Base-by-base conservation (phyloP, 2,113 vertebrate genomes). In the Cacatua alba region DNA sequence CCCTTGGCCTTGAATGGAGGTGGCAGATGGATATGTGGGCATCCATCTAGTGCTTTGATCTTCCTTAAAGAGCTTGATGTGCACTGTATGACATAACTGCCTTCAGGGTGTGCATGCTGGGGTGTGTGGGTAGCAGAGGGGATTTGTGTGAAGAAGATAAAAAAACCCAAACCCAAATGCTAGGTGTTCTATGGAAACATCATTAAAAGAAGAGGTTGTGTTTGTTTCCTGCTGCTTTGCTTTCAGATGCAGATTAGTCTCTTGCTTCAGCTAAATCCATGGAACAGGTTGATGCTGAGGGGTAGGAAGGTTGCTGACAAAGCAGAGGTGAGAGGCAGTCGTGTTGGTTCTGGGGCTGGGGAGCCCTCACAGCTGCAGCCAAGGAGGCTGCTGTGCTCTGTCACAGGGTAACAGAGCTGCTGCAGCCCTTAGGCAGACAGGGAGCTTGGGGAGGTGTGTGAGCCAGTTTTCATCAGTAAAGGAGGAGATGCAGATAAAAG, bases 41-140 rank as follows among this genome's bases (percentile, higher is more conserved):
- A 44, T n/a, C 41, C 9, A 3, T 0, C 2, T 17, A 7, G 70
- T 24, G 33, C 48, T 49, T 19, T 28, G 13, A 12, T 28, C 26
- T 31, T 49, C 31, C 26, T 33, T 7, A 7, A 0, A 4, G 72
- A 24, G 25, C 11, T 49, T 9, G 57, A 35, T 0, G 6, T 17
- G 49, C 6, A 0, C 52, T 65, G 0, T 10, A 3, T 2, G 8
- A 33, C 11, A 0, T 4, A 10, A 24, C 14, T 41, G 60, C 83
- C 62, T 24, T 41, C 49, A 51, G 51, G 39, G 29, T 17, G 33
- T 20, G 20, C 9, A 1, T 11, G 15, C 7, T 39, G 17, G 33
- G n/a, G 9, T 4, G 1, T 3, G 2, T 3, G 5, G 4, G 33
- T 8, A 12, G 52, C 64, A 39, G 21, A 49, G 39, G 21, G 17